Base-by-base conservation (phyloP, 1,140 invertebrate genomes). In the Leptestheria dahalacensis region DNA sequence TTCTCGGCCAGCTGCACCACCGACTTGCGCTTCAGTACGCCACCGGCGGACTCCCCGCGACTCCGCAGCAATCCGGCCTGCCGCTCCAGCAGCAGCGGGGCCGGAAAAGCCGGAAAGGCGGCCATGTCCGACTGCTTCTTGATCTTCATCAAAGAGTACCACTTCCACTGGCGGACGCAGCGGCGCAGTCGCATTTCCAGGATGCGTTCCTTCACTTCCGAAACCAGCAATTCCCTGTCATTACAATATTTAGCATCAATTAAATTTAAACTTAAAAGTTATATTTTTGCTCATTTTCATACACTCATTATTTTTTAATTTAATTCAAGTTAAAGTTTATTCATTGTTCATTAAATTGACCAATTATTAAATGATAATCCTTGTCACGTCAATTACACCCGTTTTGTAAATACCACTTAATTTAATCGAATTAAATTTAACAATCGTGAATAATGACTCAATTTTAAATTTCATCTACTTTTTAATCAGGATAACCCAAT, bases 101-200 rank as follows among this genome's bases (percentile, higher is more conserved):
- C 26, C 2, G 53, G 53, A 18, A 26, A 55, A 55, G 53, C 53
- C 33, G 53, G 53, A 55, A 55, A 55, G 3, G 53, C 33, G 21
- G 21, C 20, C 15, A 29, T 55, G 12, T 55, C 53, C 21, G 28
- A 29, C 20, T 33, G 15, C 33, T 33, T 26, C 15, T 33, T 26
- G 12, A 55, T 55, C 33, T 55, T 26, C 53, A 55, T 29, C 1
- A 28, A 20, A 6, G 53, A 29, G 18, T 29, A 55, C 21, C 53
- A 21, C n/a, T 28, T 26, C 53, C 53, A 55, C 20, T 55, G 26
- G 3, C 1, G 12, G 21, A 55, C 33, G 9, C 53, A 55, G 33
- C 53, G 53, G 21, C 53, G 53, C 10, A 55, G 10, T 26, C 28
- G 15, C 26, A 12, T 24, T 29, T 55, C 11, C 9, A 9, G 26